A percentile compares a stretch with the other conserved stretches of the same genome.
Evolutionary conservation across 2,797 vertebrate species (phyloP).

Genomic region (Natrix natrix): DNA sequence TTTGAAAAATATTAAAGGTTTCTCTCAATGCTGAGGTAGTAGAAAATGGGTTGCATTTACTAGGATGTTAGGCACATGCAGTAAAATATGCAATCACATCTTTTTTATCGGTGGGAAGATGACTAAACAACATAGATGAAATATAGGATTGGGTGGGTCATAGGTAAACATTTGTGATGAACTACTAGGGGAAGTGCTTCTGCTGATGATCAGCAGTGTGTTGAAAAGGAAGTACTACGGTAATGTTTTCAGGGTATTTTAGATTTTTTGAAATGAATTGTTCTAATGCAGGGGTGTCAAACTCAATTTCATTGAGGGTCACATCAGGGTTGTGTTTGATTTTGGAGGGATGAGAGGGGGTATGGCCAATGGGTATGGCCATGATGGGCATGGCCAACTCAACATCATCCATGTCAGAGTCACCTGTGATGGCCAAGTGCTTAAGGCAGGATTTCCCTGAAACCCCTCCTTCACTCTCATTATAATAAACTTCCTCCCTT

Average conservation of each 20-base stretch:
- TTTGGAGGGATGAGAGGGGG: too few relatives aligned
- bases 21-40: not conserved
- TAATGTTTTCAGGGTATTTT: not conserved
- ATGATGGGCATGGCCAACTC: too few relatives aligned
- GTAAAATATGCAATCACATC: not conserved
- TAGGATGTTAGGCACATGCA: not conserved
- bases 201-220: not conserved
- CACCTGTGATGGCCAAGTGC: too few relatives aligned
- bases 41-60: not conserved
- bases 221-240: not conserved
- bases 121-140: not conserved
- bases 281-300: not conserved
- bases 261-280: not conserved
- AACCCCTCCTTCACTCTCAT: too few relatives aligned
- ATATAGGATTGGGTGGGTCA: not conserved
- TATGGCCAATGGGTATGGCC: too few relatives aligned
- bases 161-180: not conserved
- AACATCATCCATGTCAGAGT: too few relatives aligned
- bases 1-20: not conserved
- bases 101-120: not conserved
- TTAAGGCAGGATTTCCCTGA: too few relatives aligned
- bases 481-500: too few relatives aligned
- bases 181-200: not conserved
- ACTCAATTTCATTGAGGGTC: too few relatives aligned
- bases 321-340: too few relatives aligned